phyloP scores from a whole-genome alignment of 2,113 vertebrate genomes.

The Seriola aureovittata region DNA sequence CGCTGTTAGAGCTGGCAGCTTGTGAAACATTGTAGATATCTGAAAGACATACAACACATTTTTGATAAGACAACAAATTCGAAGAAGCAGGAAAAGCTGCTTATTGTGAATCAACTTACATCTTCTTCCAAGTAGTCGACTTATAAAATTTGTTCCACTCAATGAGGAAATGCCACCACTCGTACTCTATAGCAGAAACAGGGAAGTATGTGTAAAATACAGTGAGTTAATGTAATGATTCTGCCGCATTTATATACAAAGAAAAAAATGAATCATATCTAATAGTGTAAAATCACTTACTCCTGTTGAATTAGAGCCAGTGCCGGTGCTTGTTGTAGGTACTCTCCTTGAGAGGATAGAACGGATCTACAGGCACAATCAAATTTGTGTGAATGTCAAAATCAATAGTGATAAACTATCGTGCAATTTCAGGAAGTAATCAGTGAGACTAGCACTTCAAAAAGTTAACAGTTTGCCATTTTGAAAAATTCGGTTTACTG shows the following conservation, averaged over 20 bases:
- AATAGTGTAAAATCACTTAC: conserved; percentile 38
- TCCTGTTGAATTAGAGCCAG: conserved; percentile 45
- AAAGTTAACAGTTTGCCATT: background rate
- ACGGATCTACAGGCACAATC: conserved; percentile 58
- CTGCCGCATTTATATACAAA: background rate
- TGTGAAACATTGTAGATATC: conserved; percentile 66
- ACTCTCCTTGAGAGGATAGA: conserved; percentile 38
- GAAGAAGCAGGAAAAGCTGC: background rate
- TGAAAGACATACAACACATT: conserved; percentile 45
- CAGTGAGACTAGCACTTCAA: background rate
- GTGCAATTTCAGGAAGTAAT: background rate
- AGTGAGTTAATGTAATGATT: background rate
- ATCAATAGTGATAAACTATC: background rate
- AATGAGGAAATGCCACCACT: conserved; percentile 40
- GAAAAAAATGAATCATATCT: background rate
- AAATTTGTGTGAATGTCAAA: conserved; percentile 14
- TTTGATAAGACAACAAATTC: background rate
- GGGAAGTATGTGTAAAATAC: background rate
- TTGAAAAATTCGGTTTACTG: background rate
- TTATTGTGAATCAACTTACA: conserved; percentile 33
- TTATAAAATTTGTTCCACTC: conserved; percentile 28
- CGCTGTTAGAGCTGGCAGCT: conserved; percentile 20
- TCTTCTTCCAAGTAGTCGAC: conserved; percentile 50
- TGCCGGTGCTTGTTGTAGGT: background rate
- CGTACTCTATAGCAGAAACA: conserved; percentile 55